Evolutionary conservation across 2,888 invertebrate genomes (phyloP).

Genomic region (Agrotis clavis): DNA sequence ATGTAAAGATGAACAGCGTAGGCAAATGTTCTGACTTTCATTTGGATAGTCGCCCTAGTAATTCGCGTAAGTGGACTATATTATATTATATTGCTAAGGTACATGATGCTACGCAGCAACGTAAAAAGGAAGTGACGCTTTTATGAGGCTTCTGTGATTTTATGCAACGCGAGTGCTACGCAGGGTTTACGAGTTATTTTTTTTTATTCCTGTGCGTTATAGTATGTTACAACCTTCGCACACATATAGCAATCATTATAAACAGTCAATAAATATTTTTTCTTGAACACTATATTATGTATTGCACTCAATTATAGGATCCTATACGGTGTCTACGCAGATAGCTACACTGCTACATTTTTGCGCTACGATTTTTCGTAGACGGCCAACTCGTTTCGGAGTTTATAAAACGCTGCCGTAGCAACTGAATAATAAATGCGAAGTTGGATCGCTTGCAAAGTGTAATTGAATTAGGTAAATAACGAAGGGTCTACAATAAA

Average conservation of each 20-base stretch:
- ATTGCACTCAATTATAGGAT: not conserved
- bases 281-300: no score
- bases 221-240: not conserved
- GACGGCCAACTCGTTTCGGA: not conserved
- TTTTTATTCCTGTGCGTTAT: not conserved
- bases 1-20: no score
- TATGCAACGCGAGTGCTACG: slow-evolving; percentile 12
- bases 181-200: slow-evolving; percentile 10
- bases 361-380: slow-evolving; percentile 1
- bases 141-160: not conserved
- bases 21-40: not conserved
- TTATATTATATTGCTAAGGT: not conserved
- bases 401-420: slow-evolving; percentile 1
- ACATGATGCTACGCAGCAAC: not conserved
- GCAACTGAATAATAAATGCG: slow-evolving; percentile 4
- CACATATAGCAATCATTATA: not conserved
- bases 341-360: slow-evolving; percentile 1
- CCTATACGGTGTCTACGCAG: not conserved
- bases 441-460: not conserved
- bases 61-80: no score
- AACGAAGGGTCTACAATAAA: not conserved
- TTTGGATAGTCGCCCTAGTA: not conserved
- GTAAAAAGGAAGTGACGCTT: not conserved
- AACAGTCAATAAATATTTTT: no score
- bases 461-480: slow-evolving; percentile 5